Conservation (phyloP, 2,888 invertebrate species). For the Escarpia spicata region DNA sequence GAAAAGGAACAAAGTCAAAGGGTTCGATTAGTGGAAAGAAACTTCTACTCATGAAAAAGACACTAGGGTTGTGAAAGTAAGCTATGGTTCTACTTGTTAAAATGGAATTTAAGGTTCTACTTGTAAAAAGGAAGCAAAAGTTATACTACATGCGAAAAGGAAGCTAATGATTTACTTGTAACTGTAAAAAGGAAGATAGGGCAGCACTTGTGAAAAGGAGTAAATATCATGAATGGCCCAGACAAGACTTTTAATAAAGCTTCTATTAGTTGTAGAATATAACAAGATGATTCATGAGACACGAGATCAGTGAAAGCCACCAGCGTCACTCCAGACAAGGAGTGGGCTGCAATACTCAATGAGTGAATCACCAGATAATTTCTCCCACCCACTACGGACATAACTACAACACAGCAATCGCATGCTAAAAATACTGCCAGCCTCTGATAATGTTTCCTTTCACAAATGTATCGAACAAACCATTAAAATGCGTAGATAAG, state of each 20-base stretch:
- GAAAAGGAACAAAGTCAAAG: neutral
- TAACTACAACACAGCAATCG: neutral
- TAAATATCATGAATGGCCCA: neutral
- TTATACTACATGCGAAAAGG: neutral
- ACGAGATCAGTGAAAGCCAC: neutral
- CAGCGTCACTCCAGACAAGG: neutral
- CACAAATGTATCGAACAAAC: neutral
- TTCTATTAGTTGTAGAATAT: neutral
- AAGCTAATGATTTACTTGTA: too few species aligned
- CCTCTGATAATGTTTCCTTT: neutral
- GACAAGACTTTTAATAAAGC: neutral
- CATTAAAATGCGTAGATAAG: constrained; percentile 1
- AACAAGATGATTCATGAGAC: neutral
- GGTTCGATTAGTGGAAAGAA: neutral
- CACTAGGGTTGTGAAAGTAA: neutral
- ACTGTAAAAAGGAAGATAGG: neutral
- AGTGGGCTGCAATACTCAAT: neutral
- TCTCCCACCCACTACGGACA: neutral
- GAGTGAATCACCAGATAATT: neutral
- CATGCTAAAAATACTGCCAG: neutral
- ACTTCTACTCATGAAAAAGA: neutral
- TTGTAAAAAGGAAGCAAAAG: too few species aligned
- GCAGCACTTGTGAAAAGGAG: neutral
- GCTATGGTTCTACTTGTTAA: neutral
- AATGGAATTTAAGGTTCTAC: neutral